A percentile compares a stretch with the other conserved stretches of the same genome.
These are phyloP conservation scores for Diplodus sargus DNA, from an alignment of 2,797 vertebrate species.

Conservation along the genomic window DNA sequence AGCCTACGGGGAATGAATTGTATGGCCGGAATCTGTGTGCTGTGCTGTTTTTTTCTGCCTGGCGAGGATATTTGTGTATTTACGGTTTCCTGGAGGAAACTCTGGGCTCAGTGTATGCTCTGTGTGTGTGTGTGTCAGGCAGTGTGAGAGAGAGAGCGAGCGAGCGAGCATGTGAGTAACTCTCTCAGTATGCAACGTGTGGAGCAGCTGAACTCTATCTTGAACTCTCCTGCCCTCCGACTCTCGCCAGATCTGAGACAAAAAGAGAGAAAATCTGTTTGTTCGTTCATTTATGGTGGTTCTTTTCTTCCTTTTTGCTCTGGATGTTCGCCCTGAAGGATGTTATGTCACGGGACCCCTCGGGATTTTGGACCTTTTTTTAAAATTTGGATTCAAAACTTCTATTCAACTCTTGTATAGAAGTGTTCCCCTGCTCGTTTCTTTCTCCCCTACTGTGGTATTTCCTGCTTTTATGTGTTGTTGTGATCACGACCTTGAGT, in stretches of 20 bases:
- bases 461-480: slow-evolving; percentile 73
- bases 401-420: slow-evolving; percentile 39
- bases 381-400: slow-evolving; percentile 25
- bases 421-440: slow-evolving; percentile 23
- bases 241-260: slow-evolving; percentile 5
- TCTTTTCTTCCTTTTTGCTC: background rate
- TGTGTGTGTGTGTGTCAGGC: slow-evolving; percentile 70
- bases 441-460: slow-evolving; percentile 38
- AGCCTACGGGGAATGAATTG: slow-evolving; percentile 51
- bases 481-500: slow-evolving; percentile 67
- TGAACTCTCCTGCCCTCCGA: slow-evolving; percentile 25
- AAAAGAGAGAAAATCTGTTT: background rate
- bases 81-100: slow-evolving; percentile 91
- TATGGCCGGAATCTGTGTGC: slow-evolving; percentile 70
- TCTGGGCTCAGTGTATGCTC: slow-evolving; percentile 77
- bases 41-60: slow-evolving; percentile 58
- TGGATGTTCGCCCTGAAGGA: slow-evolving; percentile 41
- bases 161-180: slow-evolving; percentile 58
- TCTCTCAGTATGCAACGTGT: slow-evolving; percentile 63
- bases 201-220: slow-evolving; percentile 66
- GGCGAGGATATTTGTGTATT: slow-evolving; percentile 81
- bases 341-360: slow-evolving; percentile 30
- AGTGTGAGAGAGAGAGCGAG: background rate
- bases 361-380: slow-evolving; percentile 40
- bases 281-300: background rate